These are phyloP conservation scores for Leucophenga varia DNA, from an alignment of 1,140 invertebrate species.

Conservation along the genomic window DNA sequence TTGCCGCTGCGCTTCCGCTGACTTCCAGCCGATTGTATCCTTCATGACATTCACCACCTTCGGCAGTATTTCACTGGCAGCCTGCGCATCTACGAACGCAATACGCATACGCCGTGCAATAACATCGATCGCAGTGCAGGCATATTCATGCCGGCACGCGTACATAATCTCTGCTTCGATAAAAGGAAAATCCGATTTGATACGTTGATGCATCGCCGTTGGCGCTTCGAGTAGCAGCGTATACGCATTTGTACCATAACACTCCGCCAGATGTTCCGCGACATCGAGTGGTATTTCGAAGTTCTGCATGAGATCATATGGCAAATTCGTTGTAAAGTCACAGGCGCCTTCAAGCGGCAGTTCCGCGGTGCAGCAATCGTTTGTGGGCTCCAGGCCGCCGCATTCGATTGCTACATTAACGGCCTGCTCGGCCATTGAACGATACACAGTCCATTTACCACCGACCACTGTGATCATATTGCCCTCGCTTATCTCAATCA, in stretches of 20 bases:
- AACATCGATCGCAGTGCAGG: conserved; percentile 27
- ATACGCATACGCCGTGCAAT: conserved; percentile 26
- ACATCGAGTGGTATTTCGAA: conserved; percentile 32
- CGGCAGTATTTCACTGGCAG: conserved; percentile 28
- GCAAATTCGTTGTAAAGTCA: conserved; percentile 23
- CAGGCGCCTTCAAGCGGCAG: conserved; percentile 27
- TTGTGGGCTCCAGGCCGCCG: conserved; percentile 17
- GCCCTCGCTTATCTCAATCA: conserved; percentile 27
- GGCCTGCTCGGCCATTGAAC: conserved; percentile 31
- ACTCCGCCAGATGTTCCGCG: conserved; percentile 31
- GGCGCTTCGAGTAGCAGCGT: no score
- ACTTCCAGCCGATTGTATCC: conserved; percentile 12
- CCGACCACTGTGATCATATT: conserved; percentile 31
- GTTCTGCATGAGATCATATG: conserved; percentile 25
- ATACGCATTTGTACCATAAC: conserved; percentile 32
- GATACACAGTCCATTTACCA: conserved; percentile 30
- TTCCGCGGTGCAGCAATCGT: conserved; percentile 14
- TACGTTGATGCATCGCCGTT: conserved; percentile 5
- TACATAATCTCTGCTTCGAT: conserved; percentile 32
- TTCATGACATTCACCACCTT: conserved; percentile 18
- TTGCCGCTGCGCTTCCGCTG: conserved; percentile 5
- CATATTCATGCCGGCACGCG: conserved; percentile 28
- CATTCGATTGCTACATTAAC: conserved; percentile 25
- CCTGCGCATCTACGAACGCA: conserved; percentile 27
- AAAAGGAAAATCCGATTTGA: conserved; percentile 31